These are phyloP conservation scores for Phyllostomus hastatus DNA, from an alignment of 2,113 vertebrate species.

Conservation along the genomic window DNA sequence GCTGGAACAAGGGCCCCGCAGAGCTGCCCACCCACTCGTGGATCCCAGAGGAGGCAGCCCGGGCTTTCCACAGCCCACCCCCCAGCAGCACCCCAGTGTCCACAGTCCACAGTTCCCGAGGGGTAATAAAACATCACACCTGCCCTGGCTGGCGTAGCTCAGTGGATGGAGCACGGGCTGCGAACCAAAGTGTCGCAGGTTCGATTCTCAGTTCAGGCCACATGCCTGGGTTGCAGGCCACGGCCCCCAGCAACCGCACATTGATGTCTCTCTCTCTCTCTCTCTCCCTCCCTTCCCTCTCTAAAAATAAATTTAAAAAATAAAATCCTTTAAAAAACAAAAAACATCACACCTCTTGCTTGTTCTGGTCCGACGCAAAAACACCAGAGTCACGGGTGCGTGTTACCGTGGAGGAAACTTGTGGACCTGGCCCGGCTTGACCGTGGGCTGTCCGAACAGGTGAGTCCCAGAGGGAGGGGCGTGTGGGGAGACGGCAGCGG, in stretches of 20 bases:
- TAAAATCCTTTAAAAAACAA: background rate
- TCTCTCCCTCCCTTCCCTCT: too few species aligned
- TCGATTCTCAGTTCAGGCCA: too few species aligned
- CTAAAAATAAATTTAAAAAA: too few species aligned
- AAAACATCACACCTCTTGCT: background rate
- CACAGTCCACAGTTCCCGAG: background rate
- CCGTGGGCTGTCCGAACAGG: conserved; percentile 14
- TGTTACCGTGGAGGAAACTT: conserved; percentile 52
- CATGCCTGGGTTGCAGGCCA: too few species aligned
- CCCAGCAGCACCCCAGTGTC: conserved; percentile 9
- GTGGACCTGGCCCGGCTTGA: conserved; percentile 52
- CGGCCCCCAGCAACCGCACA: too few species aligned
- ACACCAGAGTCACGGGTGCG: background rate
- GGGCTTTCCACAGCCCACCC: background rate
- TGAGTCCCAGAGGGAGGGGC: background rate
- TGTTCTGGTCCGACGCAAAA: conserved; percentile 54
- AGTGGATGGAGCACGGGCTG: too few species aligned
- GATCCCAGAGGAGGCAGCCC: background rate
- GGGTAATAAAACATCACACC: background rate
- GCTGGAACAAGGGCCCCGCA: background rate
- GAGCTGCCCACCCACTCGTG: background rate
- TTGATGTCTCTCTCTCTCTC: too few species aligned
- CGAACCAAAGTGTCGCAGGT: too few species aligned
- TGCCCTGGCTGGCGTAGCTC: too few species aligned
- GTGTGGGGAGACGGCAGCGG: too few species aligned